Evolutionary conservation across 1,140 invertebrate genomes (phyloP).

Genomic region (Caenorhabditis remanei): DNA sequence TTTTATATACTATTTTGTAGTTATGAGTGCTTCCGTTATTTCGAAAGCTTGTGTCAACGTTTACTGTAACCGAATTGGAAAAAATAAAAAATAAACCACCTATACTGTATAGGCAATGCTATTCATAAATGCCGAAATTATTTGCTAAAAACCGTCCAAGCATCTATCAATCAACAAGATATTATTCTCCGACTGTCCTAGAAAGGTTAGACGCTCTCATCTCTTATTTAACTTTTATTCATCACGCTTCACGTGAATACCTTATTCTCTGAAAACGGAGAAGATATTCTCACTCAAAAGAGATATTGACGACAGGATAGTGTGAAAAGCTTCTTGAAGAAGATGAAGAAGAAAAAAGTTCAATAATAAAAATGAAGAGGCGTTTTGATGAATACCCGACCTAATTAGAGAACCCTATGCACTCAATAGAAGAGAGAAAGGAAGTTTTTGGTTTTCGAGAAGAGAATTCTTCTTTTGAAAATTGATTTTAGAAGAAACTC

Average conservation of each 20-base stretch:
- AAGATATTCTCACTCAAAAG: not conserved
- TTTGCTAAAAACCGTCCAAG: too few relatives aligned
- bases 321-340: not conserved
- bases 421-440: not conserved
- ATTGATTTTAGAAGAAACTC: not conserved
- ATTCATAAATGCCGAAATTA: too few relatives aligned
- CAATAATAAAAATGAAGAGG: conserved; percentile 36
- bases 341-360: not conserved
- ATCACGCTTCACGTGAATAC: not conserved
- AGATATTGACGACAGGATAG: conserved; percentile 8
- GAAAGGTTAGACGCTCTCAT: too few relatives aligned
- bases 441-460: not conserved
- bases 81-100: too few relatives aligned
- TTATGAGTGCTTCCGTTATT: too few relatives aligned
- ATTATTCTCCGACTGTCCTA: too few relatives aligned
- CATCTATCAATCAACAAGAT: too few relatives aligned
- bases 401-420: conserved; percentile 39
- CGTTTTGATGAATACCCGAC: conserved; percentile 37
- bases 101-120: too few relatives aligned
- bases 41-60: too few relatives aligned
- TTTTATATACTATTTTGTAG: too few relatives aligned
- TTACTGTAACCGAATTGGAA: too few relatives aligned
- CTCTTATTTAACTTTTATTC: not conserved
- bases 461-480: not conserved
- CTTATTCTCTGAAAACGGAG: not conserved